Conservation (phyloP, 2,113 vertebrate species). For the Buteo buteo region DNA sequence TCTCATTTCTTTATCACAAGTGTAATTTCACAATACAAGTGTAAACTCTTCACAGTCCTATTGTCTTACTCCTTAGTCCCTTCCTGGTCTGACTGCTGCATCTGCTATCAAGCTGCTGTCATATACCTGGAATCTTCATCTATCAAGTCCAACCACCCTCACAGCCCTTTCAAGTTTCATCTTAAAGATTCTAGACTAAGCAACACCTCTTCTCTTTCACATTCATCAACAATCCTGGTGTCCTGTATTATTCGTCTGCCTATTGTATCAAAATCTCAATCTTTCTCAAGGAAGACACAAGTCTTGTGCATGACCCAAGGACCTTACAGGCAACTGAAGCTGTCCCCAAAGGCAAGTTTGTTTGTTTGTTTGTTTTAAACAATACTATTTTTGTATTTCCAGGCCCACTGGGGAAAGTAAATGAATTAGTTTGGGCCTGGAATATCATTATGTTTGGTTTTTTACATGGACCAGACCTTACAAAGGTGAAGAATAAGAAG, state of each 20-base stretch:
- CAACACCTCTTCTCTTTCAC: background rate
- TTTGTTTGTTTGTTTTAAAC: background rate
- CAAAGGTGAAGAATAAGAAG: background rate
- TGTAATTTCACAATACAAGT: background rate
- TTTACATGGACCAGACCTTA: background rate
- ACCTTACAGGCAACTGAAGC: background rate
- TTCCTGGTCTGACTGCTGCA: background rate
- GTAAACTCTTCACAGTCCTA: background rate
- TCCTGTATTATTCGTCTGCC: background rate
- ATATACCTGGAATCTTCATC: background rate
- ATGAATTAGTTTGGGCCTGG: background rate
- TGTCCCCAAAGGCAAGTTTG: background rate
- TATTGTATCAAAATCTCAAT: background rate
- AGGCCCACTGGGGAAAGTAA: background rate
- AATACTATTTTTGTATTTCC: background rate
- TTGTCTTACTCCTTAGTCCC: background rate
- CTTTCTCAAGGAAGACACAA: background rate
- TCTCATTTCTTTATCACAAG: background rate
- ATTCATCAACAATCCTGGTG: background rate
- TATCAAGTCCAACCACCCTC: background rate
- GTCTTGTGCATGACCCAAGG: accelerated
- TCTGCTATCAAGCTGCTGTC: background rate
- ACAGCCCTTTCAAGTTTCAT: background rate
- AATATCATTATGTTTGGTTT: background rate
- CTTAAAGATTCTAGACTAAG: background rate